These are phyloP conservation scores for Silurus aristotelis DNA, from an alignment of 2,797 vertebrate species.

Conservation along the genomic window DNA sequence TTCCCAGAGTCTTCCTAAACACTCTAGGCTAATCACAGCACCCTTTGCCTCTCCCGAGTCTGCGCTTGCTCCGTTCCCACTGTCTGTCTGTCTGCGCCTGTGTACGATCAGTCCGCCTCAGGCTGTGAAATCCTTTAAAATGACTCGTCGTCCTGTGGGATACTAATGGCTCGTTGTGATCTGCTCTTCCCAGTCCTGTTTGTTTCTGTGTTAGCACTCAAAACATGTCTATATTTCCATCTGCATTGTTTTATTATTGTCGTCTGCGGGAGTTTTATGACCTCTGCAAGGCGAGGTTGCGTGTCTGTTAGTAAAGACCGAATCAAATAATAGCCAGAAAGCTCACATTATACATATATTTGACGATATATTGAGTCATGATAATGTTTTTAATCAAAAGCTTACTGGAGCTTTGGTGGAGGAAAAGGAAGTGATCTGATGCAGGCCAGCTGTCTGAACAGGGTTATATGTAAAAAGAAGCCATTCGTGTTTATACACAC, in stretches of 20 bases:
- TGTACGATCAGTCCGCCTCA: slow-evolving; percentile 29
- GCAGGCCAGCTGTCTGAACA: slow-evolving; percentile 43
- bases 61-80: slow-evolving; percentile 51
- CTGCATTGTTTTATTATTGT: slow-evolving; percentile 41
- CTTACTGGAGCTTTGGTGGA: slow-evolving; percentile 29
- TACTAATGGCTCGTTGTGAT: slow-evolving; percentile 39
- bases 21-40: slow-evolving; percentile 38
- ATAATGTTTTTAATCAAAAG: slow-evolving; percentile 63
- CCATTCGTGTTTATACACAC: background rate
- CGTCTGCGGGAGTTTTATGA: slow-evolving; percentile 41
- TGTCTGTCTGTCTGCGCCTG: slow-evolving; percentile 46
- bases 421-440: slow-evolving; percentile 45
- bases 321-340: slow-evolving; percentile 51
- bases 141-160: slow-evolving; percentile 36
- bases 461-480: slow-evolving; percentile 15
- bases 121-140: slow-evolving; percentile 54
- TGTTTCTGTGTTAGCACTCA: slow-evolving; percentile 32
- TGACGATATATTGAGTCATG: slow-evolving; percentile 50
- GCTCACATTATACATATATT: slow-evolving; percentile 52
- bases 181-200: slow-evolving; percentile 46
- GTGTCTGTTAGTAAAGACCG: slow-evolving; percentile 57
- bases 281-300: slow-evolving; percentile 38
- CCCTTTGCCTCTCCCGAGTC: slow-evolving; percentile 28
- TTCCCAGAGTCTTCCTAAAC: slow-evolving; percentile 44
- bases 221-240: slow-evolving; percentile 46